A percentile compares a stretch with the other conserved stretches of the same genome.
Conservation (phyloP, 2,113 vertebrate species). For the Hylia prasina region DNA sequence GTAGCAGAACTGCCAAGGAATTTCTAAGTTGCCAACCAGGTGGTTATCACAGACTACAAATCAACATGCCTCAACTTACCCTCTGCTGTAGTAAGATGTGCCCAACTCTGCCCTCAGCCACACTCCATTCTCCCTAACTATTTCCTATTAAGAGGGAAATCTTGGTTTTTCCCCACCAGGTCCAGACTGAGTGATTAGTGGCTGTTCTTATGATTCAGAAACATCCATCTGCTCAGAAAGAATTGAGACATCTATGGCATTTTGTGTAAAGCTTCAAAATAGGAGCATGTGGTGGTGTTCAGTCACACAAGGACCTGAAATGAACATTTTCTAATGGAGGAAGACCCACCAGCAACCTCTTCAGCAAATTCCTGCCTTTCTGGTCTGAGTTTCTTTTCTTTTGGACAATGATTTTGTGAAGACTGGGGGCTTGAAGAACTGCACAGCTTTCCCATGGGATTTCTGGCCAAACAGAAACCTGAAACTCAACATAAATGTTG, state of each 20-base stretch:
- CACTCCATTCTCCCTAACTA: neutral
- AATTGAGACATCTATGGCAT: neutral
- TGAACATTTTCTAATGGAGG: neutral
- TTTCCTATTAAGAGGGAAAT: neutral
- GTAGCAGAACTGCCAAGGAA: neutral
- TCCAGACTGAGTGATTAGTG: neutral
- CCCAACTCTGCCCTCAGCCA: neutral
- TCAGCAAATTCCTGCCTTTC: neutral
- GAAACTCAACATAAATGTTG: neutral
- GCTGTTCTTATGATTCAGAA: neutral
- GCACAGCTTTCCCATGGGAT: neutral
- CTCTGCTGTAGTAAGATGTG: neutral
- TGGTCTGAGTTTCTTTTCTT: neutral
- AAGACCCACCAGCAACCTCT: neutral
- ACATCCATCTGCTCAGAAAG: neutral
- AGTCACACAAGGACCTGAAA: neutral
- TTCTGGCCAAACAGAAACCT: conserved; percentile 43
- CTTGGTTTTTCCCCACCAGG: neutral
- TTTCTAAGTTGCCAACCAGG: neutral
- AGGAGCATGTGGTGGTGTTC: neutral
- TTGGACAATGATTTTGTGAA: neutral
- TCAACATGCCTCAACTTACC: neutral
- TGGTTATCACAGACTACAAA: neutral
- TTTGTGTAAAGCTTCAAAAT: neutral
- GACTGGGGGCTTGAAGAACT: neutral